These are phyloP conservation scores for Cyclura pinguis DNA, from an alignment of 2,797 vertebrate species.

Conservation along the genomic window DNA sequence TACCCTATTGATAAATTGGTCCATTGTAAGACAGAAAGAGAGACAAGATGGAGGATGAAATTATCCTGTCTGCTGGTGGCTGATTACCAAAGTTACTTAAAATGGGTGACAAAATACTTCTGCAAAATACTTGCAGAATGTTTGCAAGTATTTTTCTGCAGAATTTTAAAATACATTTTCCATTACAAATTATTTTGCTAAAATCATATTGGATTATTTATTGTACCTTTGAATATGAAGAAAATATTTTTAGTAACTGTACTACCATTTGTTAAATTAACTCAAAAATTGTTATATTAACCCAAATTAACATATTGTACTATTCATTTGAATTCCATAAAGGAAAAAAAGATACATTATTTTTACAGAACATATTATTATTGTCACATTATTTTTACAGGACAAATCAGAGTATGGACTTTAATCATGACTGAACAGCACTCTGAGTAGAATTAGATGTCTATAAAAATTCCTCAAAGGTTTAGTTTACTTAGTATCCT, in stretches of 20 bases:
- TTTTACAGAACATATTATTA: too few species aligned
- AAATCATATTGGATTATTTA: neutral
- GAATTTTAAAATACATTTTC: neutral
- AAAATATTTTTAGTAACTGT: neutral
- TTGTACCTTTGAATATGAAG: neutral
- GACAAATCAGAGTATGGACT: neutral
- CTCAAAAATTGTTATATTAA: neutral
- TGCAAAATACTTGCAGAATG: neutral
- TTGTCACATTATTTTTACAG: neutral
- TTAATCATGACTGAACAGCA: neutral
- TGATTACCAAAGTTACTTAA: neutral
- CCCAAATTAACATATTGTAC: neutral
- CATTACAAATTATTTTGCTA: too few species aligned
- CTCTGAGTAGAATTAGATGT: neutral
- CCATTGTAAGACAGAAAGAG: neutral
- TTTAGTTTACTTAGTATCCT: too few species aligned
- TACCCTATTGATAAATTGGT: neutral
- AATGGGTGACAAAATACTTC: neutral
- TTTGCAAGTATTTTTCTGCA: neutral
- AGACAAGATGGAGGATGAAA: neutral
- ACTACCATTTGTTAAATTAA: neutral
- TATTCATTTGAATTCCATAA: neutral
- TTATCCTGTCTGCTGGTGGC: neutral
- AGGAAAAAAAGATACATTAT: neutral
- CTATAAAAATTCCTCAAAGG: neutral